Conservation (phyloP, 2,888 invertebrate genomes). For the Monopis laevigella region DNA sequence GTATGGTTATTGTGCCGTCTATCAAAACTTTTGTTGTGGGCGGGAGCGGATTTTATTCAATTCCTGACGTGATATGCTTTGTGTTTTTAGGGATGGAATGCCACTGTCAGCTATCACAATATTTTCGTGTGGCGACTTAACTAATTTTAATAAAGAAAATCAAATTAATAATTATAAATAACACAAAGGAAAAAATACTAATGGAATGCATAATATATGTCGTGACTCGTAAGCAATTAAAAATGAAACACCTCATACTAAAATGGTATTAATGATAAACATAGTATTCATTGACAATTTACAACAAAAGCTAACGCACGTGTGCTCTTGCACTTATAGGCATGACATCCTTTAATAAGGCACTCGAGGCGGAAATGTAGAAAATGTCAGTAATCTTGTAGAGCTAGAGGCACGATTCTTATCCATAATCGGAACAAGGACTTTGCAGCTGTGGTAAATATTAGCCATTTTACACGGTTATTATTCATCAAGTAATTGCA, state of each 20-base stretch:
- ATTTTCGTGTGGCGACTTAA: too few species aligned
- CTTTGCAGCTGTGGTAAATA: conserved; percentile 61
- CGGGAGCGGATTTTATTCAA: conserved; percentile 27
- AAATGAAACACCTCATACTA: too few species aligned
- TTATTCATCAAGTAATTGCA: conserved; percentile 55
- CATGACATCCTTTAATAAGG: conserved; percentile 61
- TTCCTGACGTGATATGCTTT: conserved; percentile 12
- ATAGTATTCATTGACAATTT: too few species aligned
- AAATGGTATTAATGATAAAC: too few species aligned
- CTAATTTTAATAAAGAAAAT: too few species aligned
- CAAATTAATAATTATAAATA: too few species aligned
- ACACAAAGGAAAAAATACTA: too few species aligned
- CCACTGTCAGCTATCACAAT: background rate
- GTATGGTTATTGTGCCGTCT: conserved; percentile 62
- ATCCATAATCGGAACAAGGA: conserved; percentile 64
- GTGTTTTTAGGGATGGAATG: conserved; percentile 5
- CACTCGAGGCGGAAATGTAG: conserved; percentile 58
- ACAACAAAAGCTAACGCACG: conserved; percentile 39
- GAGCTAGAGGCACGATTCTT: conserved; percentile 56
- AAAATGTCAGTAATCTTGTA: conserved; percentile 58
- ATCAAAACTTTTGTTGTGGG: conserved; percentile 56
- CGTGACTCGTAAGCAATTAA: too few species aligned
- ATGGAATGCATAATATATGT: too few species aligned
- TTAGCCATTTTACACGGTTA: conserved; percentile 42
- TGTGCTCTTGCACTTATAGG: conserved; percentile 30